Evolutionary conservation across 2,797 vertebrate genomes (phyloP), one percentile per base, ranked within the genome.

Genomic region (Echeneis naucrates): DNA sequence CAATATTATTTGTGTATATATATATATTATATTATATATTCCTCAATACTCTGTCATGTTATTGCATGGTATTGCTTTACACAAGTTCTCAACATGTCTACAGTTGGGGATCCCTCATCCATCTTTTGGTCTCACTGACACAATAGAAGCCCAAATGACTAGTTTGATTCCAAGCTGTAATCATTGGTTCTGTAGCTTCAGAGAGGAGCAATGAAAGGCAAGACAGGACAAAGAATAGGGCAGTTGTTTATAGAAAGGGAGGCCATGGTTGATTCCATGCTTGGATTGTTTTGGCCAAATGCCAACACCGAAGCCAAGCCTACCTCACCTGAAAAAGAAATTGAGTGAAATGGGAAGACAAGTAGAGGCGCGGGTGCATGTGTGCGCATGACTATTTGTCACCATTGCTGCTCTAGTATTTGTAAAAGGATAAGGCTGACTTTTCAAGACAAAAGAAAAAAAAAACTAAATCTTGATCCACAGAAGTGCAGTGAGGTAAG

Each of bases 191-290:
- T 4, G 4, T 10, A 53, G 33, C 53, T 52, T 4, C 62, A 32
- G 56, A 69, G 37, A 50, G 54, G 72, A 37, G 33, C 4, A 48
- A 54, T 61, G 64, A 60, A 27, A 30, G 38, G 8, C 26, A 38
- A n/a, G 26, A 45, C 32, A 40, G 57, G 37, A 59, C 48, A 35
- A 12, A 19, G 52, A 33, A 1, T 10, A 35, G 47, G 30, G 33
- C 38, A 63, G 63, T 54, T 71, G 73, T 80, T 82, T 81, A 73
- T 44, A 75, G 57, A 61, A 26, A 12, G 42, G 44, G 45, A 55
- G 52, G 63, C 26, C 1, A 8, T 56, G 78, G 82, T 75, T 69
- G 81, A 81, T 76, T 70, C 75, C 42, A 60, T 61, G 44, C 74
- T 63, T 17, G 0, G 74, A 67, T 78, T 78, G 62, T 45, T 63